Base-by-base conservation (phyloP, 2,888 invertebrate species). In the Aplocera efformata region DNA sequence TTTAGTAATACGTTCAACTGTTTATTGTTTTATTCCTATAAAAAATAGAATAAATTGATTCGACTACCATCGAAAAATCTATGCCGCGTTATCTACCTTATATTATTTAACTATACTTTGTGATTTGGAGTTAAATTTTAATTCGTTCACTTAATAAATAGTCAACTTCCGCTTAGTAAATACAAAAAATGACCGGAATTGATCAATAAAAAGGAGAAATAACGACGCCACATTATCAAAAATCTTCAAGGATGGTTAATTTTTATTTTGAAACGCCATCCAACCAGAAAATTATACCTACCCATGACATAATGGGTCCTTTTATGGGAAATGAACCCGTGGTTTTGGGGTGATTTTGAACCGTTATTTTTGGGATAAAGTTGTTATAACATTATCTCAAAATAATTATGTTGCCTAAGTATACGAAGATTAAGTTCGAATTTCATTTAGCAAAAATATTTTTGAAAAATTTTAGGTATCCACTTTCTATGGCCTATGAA, bases 191-290 rank as follows among this genome's bases (percentile, higher is more conserved):
- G 8, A 20, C 39, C 21, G 28, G 45, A 49, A 46, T 10, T 22
- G 7, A n/a, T 10, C 9, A 32, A 38, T 42, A 44, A 43, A 42
- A 25, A 28, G 37, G 39, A 10, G 31, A 53, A 49, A 50, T 50
- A 52, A 48, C 24, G 48, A 35, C 36, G 39, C 10, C 9, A 32
- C 9, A 48, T 50, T 50, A 57, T 57, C 48, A 50, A 35, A 40
- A 54, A 56, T 56, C 53, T 60, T 61, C 51, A 44, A 51, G 58
- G 56, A 41, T 58, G 42, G 60, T 56, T 60, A 42, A 58, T 42
- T 61, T 63, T 60, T 58, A 58, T 56, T 53, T 35, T 42, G 39
- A 45, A 50, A 42, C 36, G 33, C 36, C 51, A 53, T 42, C 53
- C 46, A 46, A 47, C 43, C 56, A 58, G 54, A 58, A 60, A 60